A percentile compares a stretch with the other conserved stretches of the same genome.
Conservation (phyloP, 2,797 vertebrate genomes). For the Epinephelus coioides region DNA sequence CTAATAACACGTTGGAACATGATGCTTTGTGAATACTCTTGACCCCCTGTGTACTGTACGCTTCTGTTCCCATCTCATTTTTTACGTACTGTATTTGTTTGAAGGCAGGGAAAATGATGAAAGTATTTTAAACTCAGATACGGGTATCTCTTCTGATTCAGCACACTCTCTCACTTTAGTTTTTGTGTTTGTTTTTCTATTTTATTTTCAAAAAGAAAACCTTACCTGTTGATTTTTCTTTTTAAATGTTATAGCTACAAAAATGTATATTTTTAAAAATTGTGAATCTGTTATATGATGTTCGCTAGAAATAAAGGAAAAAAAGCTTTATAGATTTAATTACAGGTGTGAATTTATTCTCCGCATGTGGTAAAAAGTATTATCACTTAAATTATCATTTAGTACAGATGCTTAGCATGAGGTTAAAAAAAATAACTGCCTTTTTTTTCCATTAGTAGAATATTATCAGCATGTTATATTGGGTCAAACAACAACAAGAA, state of each 20-base stretch:
- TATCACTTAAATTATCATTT: conserved; percentile 24
- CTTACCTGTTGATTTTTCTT: conserved; percentile 84
- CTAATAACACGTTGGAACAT: conserved; percentile 87
- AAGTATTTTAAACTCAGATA: conserved; percentile 90
- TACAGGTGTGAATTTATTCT: conserved; percentile 70
- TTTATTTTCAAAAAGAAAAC: conserved; percentile 78
- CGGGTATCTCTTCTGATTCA: conserved; percentile 90
- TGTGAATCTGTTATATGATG: conserved; percentile 89
- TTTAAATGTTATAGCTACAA: conserved; percentile 90
- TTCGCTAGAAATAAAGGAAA: conserved; percentile 89
- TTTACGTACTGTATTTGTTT: conserved; percentile 85
- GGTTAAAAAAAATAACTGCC: background rate
- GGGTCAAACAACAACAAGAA: conserved; percentile 8
- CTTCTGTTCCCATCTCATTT: conserved; percentile 81
- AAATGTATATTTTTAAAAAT: conserved; percentile 91
- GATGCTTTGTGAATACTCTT: conserved; percentile 86
- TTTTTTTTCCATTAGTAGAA: conserved; percentile 19
- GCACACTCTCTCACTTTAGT: conserved; percentile 89
- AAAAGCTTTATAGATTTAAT: conserved; percentile 88
- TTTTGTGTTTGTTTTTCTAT: conserved; percentile 65
- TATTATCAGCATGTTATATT: background rate
- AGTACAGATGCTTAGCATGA: conserved; percentile 3
- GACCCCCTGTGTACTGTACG: conserved; percentile 81
- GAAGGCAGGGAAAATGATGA: conserved; percentile 85
- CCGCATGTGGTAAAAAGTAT: conserved; percentile 10